phyloP scores from a whole-genome alignment of 1,140 invertebrate genomes.

The Andricus grossulariae region DNA sequence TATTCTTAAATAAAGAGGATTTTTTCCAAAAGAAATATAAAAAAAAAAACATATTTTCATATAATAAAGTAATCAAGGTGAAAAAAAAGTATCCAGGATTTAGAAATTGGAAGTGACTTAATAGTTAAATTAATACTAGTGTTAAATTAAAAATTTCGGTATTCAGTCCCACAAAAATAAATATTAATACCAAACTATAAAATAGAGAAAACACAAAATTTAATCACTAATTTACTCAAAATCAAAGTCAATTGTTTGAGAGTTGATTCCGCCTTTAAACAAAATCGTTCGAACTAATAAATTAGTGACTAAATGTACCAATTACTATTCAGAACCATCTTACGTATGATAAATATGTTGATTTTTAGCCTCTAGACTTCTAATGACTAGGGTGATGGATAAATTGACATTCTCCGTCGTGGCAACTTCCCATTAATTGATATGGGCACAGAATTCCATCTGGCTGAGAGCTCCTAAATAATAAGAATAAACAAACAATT shows the following conservation, averaged over 20 bases:
- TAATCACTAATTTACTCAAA: not conserved
- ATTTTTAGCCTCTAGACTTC: conserved; percentile 54
- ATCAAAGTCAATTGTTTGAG: too few relatives aligned
- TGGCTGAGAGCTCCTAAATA: conserved; percentile 63
- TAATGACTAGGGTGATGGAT: conserved; percentile 63
- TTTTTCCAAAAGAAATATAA: not conserved
- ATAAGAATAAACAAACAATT: conserved; percentile 62
- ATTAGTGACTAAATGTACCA: conserved; percentile 12
- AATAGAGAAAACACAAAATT: not conserved
- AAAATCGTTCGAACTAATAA: not conserved
- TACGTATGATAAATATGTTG: conserved; percentile 65
- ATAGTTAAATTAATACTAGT: too few relatives aligned
- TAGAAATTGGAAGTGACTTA: conserved; percentile 6
- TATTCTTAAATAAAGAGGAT: not conserved
- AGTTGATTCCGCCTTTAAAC: not conserved
- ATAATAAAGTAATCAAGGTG: not conserved
- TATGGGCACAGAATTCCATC: conserved; percentile 72
- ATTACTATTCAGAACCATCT: conserved; percentile 70
- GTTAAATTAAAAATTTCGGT: too few relatives aligned
- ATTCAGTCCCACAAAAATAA: too few relatives aligned
- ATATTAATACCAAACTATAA: not conserved
- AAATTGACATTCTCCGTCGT: conserved; percentile 69
- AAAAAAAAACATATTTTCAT: not conserved
- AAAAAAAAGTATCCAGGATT: not conserved
- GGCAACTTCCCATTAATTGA: conserved; percentile 72